Conservation (phyloP, 2,113 vertebrate species). For the Hymenochirus boettgeri region DNA sequence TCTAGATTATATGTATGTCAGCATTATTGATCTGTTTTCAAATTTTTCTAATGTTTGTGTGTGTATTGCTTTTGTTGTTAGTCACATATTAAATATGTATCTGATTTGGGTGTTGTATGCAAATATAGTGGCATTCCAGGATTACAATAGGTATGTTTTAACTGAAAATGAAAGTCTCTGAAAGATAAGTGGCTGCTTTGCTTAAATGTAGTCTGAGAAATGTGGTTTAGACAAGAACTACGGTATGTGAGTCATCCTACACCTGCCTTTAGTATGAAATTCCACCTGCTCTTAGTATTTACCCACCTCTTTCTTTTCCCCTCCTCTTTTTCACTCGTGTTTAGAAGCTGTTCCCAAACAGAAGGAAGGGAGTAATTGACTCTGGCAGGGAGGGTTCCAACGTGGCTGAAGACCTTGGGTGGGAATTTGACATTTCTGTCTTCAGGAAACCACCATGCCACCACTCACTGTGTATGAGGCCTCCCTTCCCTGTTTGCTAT, state of each 20-base stretch:
- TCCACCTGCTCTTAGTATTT: slow-evolving; percentile 7
- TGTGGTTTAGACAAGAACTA: too few species aligned
- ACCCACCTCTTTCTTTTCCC: slow-evolving; percentile 11
- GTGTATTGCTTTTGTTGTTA: too few species aligned
- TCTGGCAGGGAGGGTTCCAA: slow-evolving; percentile 38
- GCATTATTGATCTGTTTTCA: too few species aligned
- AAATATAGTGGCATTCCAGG: too few species aligned
- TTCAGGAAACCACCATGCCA: slow-evolving; percentile 33
- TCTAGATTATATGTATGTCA: too few species aligned
- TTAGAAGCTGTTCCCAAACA: not conserved
- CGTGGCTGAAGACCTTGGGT: slow-evolving; percentile 40
- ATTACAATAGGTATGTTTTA: too few species aligned
- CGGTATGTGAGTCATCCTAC: not conserved
- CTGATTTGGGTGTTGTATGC: too few species aligned
- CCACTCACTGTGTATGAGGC: not conserved
- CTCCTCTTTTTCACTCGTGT: slow-evolving; percentile 1
- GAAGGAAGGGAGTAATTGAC: slow-evolving; percentile 25
- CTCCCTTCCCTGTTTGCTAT: not conserved
- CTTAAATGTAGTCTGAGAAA: too few species aligned
- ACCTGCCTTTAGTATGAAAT: slow-evolving; percentile 20
- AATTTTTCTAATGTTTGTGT: too few species aligned
- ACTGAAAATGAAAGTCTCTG: too few species aligned
- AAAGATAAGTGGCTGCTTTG: too few species aligned
- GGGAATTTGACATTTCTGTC: slow-evolving; percentile 34
- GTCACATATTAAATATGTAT: too few species aligned